Evolutionary conservation across 2,888 invertebrate genomes (phyloP), one percentile per base, ranked within the genome.

Genomic region (Folsomia candida): DNA sequence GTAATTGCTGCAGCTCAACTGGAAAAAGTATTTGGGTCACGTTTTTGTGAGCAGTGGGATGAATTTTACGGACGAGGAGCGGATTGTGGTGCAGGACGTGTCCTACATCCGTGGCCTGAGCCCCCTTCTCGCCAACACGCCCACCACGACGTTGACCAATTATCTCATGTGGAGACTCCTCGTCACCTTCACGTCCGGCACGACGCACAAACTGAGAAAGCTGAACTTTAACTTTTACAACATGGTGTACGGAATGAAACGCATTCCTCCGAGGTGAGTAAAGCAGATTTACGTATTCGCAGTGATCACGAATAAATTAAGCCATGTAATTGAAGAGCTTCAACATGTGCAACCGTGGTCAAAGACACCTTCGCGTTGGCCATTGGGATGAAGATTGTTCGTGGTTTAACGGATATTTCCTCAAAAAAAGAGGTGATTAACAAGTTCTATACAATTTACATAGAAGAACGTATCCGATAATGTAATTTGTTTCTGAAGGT

Each of bases 301-400:
- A 54, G n/a, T 54, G 22, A 54, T 54, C 22, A 14, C n/a, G 54
- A 22, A 18, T 11, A 47, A 54, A 54, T 54, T 54, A 54, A 54
- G 4, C 54, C 54, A 22, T 6, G 6, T 54, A 14, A 69, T 25
- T 59, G 66, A 24, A 69, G 75, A 59, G 67, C 69, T 24, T 69
- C 70, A 4, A 76, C 72, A 18, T 76, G 76, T 57, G 64, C 76
- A 9, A 70, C 71, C 57, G 68, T 73, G 14, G 64, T 76, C n/a
- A 76, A 73, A 51, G 67, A 65, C n/a, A 71, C 71, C 24, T 76
- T 73, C 61, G 61, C 71, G 11, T 68, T 71, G 20, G 73, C 71
- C 9, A 63, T 76, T 26, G 76, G 76, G 18, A 67, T 71, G 47
- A 69, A 73, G 29, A 73, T 71, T 51, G 70, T 76, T 20, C 60